Evolutionary conservation across 2,797 vertebrate genomes (phyloP), one percentile per base, ranked within the genome.

Genomic region (Crocodylus rhombifer): DNA sequence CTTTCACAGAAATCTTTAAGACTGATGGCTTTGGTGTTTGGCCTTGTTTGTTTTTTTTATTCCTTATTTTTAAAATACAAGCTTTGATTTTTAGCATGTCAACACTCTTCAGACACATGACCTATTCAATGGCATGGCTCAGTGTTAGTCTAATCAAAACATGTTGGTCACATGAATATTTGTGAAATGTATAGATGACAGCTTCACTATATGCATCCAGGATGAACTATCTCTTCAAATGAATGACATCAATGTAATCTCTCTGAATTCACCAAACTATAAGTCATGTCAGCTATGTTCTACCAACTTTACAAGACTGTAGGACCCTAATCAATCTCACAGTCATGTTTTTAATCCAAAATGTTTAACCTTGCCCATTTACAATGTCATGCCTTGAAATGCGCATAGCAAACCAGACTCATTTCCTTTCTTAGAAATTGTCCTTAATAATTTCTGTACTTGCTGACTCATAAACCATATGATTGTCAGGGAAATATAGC

Each of bases 361-460:
- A 97, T 96, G 84, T 97, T 98, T 98, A 98, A 98, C 97, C 97
- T 98, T 97, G 97, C 88, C 94, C 94, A 97, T 97, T 97, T 97
- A 96, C 95, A 97, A 97, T 97, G 97, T 95, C 97, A 96, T 88
- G 92, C 75, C 92, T 97, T 91, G 94, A 91, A 95, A 96, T 89
- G 84, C 82, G 77, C 89, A 94, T 77, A 97, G 92, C 81, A 96
- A 97, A 94, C 84, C 95, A 93, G 87, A 94, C 85, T 97, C 95
- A 95, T 97, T 98, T 97, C 89, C 93, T 96, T 97, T 96, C 88
- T 95, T 94, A 96, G 84, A 97, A 90, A 96, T 97, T 96, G 95
- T 95, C 94, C 94, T 96, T 96, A 97, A 96, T 97, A 97, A 97
- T 97, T 96, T 95, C 91, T 97, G 56, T 89, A 96, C 93, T 93